Base-by-base conservation (phyloP, 2,797 vertebrate genomes). In the Borostomias antarcticus region DNA sequence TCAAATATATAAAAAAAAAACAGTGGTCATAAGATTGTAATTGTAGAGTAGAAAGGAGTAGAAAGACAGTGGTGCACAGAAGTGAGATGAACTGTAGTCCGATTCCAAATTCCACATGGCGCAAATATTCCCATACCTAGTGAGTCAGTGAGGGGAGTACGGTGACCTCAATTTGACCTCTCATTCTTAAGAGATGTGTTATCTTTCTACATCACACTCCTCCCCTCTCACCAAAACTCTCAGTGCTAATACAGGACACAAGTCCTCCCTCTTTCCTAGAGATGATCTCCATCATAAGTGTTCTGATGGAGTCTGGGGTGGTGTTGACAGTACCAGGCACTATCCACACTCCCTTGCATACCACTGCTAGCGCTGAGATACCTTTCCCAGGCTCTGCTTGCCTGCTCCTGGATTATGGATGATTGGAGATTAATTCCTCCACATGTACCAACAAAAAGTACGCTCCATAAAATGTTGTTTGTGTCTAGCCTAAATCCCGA, bases 41-140 rank as follows among this genome's bases (percentile, higher is more conserved):
- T n/a, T n/a, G n/a, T n/a, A n/a, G n/a, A n/a, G n/a, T n/a, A n/a
- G 29, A 51, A 35, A 43, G 13, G 62, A 57, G 61, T 58, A 63
- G 30, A 70, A 58, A 56, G 21, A 0, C 23, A 8, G 2, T 8
- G 13, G 35, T 37, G 35, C 35, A 37, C 35, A 37, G 35, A 8
- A 5, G 2, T 10, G 8, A 9, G 13, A 5, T 6, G 13, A 2
- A 2, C 15, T 15, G 13, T 43, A 15, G n/a, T 4, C 3, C 13
- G n/a, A 15, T 1, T 1, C 40, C 4, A 43, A 43, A 43, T 43
- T 43, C 40, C 40, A 15, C n/a, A n/a, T 30, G 53, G 53, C 29
- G 32, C 53, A 56, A 29, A 32, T 29, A 54, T 56, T 28, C 32
- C 28, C 53, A 56, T 56, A 56, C 23, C 51, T 15, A 56, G 51